Base-by-base conservation (phyloP, 2,888 invertebrate species). In the Caenorhabditis japonica region DNA sequence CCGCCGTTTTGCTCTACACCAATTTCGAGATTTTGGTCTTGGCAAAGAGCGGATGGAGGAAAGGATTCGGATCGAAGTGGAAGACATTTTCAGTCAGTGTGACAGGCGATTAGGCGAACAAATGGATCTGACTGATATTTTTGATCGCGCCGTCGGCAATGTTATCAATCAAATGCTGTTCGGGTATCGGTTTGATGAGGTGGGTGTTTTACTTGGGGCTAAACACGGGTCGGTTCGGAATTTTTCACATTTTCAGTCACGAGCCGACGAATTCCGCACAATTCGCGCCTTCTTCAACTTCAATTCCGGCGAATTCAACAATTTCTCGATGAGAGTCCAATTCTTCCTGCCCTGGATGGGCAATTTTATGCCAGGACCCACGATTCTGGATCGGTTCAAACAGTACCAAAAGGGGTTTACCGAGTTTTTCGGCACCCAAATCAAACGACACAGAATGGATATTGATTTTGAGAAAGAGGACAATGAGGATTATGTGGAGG, bases 141-240 rank as follows among this genome's bases (percentile, higher is more conserved):
- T 77, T 27, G 74, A 77, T 39, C 25, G 46, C 27, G 73, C 70
- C n/a, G 62, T 78, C 12, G 78, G 68, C 10, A 73, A 69, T 59
- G 70, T 78, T 4, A 76, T 78, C 39, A 78, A 78, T 55, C 75
- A 78, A 43, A 56, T 76, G 47, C 43, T 74, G 10, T 78, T 76
- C 39, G 78, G 78, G 17, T 78, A 76, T 43, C 58, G 78, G n/a
- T 78, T 78, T 53, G 70, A 66, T 55, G 73, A 61, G 60, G 75
- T 75, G 7, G 39, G 25, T 1, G 25, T 7, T 19, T 25, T 25
- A 25, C 27, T 46, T 25, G 17, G 4, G 13, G 15, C n/a, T 38
- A n/a, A 19, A 46, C 33, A 39, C 7, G 33, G 12, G 12, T 33
- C 5, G 33, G 5, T 41, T 41, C 41, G 7, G n/a, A 33, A n/a